phyloP scores from a whole-genome alignment of 2,888 invertebrate genomes.

The Rhabditophanes sp. region DNA sequence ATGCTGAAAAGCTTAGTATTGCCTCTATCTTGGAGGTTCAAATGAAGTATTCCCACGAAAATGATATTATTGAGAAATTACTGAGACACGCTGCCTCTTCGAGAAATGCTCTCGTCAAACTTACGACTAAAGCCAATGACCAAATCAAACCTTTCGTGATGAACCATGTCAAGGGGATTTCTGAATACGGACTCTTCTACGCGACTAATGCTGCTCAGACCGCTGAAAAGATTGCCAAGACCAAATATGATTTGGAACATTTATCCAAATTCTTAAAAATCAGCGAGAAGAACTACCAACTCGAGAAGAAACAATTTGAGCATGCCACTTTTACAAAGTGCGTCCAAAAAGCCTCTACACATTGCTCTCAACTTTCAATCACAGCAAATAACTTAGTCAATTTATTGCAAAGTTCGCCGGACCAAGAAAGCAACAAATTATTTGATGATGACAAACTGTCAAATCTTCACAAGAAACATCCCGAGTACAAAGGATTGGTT shows the following conservation, averaged over 20 bases:
- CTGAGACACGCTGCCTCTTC: conserved; percentile 9
- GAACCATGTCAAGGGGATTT: conserved; percentile 10
- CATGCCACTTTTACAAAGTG: too few species aligned
- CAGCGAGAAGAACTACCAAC: too few species aligned
- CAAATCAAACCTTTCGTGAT: conserved; percentile 14
- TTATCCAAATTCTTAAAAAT: too few species aligned
- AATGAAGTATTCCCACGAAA: conserved; percentile 2
- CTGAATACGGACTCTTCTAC: conserved; percentile 11
- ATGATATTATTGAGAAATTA: conserved; percentile 8
- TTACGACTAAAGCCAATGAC: conserved; percentile 10
- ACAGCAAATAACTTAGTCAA: too few species aligned
- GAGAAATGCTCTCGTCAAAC: conserved; percentile 15
- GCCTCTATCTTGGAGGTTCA: background rate
- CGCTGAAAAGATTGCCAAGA: background rate
- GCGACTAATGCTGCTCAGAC: conserved; percentile 7
- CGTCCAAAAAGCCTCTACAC: too few species aligned
- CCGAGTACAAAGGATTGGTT: conserved; percentile 1
- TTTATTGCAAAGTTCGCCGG: too few species aligned
- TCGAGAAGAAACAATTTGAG: too few species aligned
- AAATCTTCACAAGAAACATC: conserved; percentile 2
- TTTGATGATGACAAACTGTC: too few species aligned
- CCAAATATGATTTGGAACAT: too few species aligned
- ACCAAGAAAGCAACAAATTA: too few species aligned
- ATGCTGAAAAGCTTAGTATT: conserved; percentile 12
- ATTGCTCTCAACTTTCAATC: too few species aligned